Evolutionary conservation across 1,140 invertebrate genomes (phyloP), one percentile per base, ranked within the genome.

Genomic region (Bathynomus jamesi): DNA sequence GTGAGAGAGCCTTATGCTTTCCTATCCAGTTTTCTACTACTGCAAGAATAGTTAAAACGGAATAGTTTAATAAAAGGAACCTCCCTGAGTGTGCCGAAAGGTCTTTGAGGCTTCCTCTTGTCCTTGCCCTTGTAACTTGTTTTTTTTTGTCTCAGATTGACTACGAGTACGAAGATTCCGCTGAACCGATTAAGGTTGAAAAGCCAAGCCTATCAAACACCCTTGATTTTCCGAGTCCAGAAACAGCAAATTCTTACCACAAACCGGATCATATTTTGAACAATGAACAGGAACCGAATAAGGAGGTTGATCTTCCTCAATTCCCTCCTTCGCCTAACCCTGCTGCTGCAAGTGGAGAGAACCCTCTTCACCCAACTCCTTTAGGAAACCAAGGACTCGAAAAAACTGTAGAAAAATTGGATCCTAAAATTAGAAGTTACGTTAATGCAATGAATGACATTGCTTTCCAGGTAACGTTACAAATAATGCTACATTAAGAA

Each of bases 381-480:
- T 8, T 28, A 4, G 69, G 61, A 7, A 70, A 70, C 29, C 53
- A 32, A 24, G 69, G 69, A 25, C 61, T 70, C 3, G 69, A 70
- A 30, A 61, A 62, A 31, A 30, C 69, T 3, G 30, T 63, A 10
- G 24, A 70, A 17, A 30, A 31, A 13, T 53, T 70, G 17, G 63
- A 63, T 28, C 60, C 60, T 10, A 63, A 25, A n/a, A 31, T 70
- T 7, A 62, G 32, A 27, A 25, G 61, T 10, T 70, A 53, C 61
- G 61, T 70, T 32, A 30, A 28, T 64, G 24, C 27, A 17, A 62
- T 70, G 61, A 70, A 70, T 28, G 61, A 70, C 61, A 30, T 70
- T 28, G 10, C 69, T 64, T 70, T 70, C 40, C 30, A 70, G 29
- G 69, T 70, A 40, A 40, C n/a, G n/a, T n/a, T n/a, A n/a, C n/a